Percentiles rank a stretch among this genome's conserved stretches.
These are phyloP conservation scores for Colletes collaris DNA, from an alignment of 2,888 invertebrate genomes.

Conservation along the genomic window DNA sequence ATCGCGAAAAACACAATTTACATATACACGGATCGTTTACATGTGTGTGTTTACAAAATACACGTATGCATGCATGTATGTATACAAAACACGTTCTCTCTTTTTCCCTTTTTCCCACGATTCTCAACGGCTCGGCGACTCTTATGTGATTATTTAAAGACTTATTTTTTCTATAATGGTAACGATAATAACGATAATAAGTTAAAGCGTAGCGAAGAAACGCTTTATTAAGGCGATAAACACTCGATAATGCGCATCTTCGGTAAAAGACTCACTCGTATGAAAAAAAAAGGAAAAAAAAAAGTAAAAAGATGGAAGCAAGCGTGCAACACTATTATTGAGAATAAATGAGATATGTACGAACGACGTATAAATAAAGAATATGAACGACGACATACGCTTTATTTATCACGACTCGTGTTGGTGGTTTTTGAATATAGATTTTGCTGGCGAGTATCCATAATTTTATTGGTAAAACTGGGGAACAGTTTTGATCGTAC, in stretches of 20 bases:
- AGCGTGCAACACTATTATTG: constrained; percentile 72
- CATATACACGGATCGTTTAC: constrained; percentile 36
- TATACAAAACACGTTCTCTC: constrained; percentile 58
- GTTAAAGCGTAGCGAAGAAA: constrained; percentile 76
- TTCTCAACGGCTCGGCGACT: constrained; percentile 76
- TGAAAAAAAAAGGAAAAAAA: constrained; percentile 21
- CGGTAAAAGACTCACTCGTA: constrained; percentile 68
- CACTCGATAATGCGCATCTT: constrained; percentile 70
- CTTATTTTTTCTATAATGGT: constrained; percentile 82
- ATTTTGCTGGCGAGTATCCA: not conserved
- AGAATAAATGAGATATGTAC: constrained; percentile 76
- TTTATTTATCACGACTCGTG: constrained; percentile 20
- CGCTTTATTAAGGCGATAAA: constrained; percentile 77
- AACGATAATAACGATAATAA: constrained; percentile 74
- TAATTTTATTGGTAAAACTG: not conserved
- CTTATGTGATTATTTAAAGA: constrained; percentile 83
- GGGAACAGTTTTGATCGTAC: not conserved
- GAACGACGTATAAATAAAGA: constrained; percentile 77
- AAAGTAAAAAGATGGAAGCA: constrained; percentile 62
- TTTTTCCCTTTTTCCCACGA: constrained; percentile 21
- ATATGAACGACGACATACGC: constrained; percentile 63
- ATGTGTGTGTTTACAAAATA: constrained; percentile 15
- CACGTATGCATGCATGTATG: constrained; percentile 63
- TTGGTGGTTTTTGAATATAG: constrained; percentile 9
- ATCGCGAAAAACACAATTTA: constrained; percentile 2